phyloP scores from a whole-genome alignment of 2,888 invertebrate species.

The Petrophora chlorosata region DNA sequence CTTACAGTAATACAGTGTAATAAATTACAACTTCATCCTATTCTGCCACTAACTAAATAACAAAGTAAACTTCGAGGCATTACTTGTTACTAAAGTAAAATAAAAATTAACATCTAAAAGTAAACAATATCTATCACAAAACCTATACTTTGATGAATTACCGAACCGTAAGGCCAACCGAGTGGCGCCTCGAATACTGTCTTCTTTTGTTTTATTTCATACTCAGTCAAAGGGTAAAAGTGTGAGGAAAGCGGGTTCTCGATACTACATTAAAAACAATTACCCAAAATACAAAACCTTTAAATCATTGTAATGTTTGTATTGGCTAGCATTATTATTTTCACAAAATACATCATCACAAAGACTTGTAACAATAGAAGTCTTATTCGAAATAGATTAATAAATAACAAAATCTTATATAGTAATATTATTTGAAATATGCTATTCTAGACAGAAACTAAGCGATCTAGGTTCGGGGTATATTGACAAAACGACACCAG shows the following conservation, averaged over 20 bases:
- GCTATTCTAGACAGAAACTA: constrained; percentile 73
- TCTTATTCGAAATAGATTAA: constrained; percentile 77
- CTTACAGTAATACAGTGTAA: too few species aligned
- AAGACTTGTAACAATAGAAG: constrained; percentile 70
- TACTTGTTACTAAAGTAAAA: constrained; percentile 16
- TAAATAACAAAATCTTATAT: constrained; percentile 81
- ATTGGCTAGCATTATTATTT: constrained; percentile 47
- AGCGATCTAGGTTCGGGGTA: constrained; percentile 63
- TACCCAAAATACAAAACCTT: constrained; percentile 36
- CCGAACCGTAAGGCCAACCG: constrained; percentile 37
- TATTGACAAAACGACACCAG: constrained; percentile 61
- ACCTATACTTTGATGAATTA: constrained; percentile 35
- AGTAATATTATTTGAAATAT: constrained; percentile 54
- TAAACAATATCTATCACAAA: constrained; percentile 77
- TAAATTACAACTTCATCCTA: neutral
- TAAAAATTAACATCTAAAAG: constrained; percentile 60
- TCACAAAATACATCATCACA: constrained; percentile 67
- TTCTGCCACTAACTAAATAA: constrained; percentile 7
- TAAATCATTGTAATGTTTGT: constrained; percentile 20
- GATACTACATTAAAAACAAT: constrained; percentile 20
- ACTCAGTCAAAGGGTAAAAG: constrained; percentile 31
- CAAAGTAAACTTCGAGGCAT: constrained; percentile 16
- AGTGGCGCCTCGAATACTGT: constrained; percentile 51
- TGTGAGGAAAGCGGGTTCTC: constrained; percentile 11
- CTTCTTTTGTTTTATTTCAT: constrained; percentile 35